phyloP scores from a whole-genome alignment of 1,140 invertebrate species.

The Akabosia matsudoensis region DNA sequence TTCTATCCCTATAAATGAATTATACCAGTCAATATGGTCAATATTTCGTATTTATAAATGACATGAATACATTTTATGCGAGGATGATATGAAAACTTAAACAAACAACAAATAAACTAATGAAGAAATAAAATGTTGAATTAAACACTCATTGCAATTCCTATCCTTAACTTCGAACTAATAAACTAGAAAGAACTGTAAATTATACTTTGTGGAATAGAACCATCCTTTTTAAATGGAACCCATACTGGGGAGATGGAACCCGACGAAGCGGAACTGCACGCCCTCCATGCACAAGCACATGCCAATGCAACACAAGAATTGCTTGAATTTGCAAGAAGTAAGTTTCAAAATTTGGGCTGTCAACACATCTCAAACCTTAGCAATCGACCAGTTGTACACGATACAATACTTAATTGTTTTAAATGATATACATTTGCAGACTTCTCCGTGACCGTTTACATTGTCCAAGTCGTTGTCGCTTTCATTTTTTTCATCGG shows the following conservation, averaged over 20 bases:
- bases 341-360: background rate
- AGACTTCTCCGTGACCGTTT: background rate
- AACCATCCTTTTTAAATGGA: background rate
- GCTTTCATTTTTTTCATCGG: conserved; percentile 9
- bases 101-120: no score
- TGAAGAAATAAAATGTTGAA: no score
- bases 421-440: background rate
- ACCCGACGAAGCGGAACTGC: background rate
- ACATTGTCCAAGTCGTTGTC: background rate
- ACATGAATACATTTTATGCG: no score
- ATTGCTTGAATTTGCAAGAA: conserved; percentile 4
- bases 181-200: no score
- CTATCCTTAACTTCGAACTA: no score
- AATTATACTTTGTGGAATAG: no score
- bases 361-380: no score
- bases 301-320: conserved; percentile 14
- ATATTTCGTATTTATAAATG: no score
- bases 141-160: no score
- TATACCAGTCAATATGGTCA: no score
- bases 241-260: background rate
- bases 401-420: background rate
- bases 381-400: background rate
- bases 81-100: no score
- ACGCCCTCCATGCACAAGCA: background rate
- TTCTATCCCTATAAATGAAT: no score